Base-by-base conservation (phyloP, 1,140 invertebrate genomes). In the Mizuhopecten yessoensis region DNA sequence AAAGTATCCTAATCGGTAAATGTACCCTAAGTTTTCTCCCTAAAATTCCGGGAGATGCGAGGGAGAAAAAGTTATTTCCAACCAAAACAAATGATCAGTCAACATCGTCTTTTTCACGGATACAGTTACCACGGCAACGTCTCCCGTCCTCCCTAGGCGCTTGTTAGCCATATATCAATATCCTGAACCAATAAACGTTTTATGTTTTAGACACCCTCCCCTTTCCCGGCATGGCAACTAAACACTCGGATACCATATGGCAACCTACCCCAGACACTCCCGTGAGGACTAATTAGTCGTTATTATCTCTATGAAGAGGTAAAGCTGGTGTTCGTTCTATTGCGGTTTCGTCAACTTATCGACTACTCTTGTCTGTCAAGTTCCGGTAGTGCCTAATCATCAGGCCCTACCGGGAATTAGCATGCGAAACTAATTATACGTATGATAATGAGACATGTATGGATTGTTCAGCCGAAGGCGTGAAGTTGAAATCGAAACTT, bases 81-180 rank as follows among this genome's bases (percentile, higher is more conserved):
- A 45, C 9, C 17, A 45, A 45, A 29, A 29, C 45, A 75, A 75
- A 29, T n/a, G 23, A 75, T 29, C 57, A 75, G 57, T 75, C 57
- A 75, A 29, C n/a, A n/a, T 17, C n/a, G 5, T n/a, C 1, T 23
- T 75, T 75, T 10, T 17, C 42, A 17, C 42, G 57, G 57, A 75
- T 29, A n/a, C 20, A 1, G 57, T n/a, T 75, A 29, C n/a, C 57
- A 75, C 11, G 57, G 57, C 11, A 75, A 75, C 57, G n/a, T 75
- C n/a, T n/a, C 57, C 57, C 57, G 57, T 1, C 57, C n/a, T 75
- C 57, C 45, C n/a, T 75, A 11, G 5, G 57, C 3, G 23, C 57
- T 75, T 75, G 57, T 75, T 75, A 75, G 57, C 57, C 57, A 17
- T n/a, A 75, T 75, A 75, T 75, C 57, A 75, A 75, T 75, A 75